These are phyloP conservation scores for Tupaia tana DNA, from an alignment of 2,113 vertebrate genomes.

Conservation along the genomic window DNA sequence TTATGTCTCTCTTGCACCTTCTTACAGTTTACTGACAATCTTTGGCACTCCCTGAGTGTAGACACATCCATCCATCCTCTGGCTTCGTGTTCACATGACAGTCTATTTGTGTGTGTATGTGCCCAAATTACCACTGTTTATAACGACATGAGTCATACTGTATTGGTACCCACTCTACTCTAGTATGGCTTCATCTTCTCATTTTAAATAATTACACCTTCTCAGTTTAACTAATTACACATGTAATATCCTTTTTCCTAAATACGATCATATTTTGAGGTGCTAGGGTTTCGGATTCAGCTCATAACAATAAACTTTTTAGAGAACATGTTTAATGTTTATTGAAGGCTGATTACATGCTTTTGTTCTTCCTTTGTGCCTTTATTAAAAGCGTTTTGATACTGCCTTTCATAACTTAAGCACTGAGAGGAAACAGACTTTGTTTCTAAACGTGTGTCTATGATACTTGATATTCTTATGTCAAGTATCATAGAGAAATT, in stretches of 20 bases:
- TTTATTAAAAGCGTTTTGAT: not conserved
- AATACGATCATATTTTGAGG: not conserved
- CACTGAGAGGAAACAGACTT: not conserved
- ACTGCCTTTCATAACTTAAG: not conserved
- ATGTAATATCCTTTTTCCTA: not conserved
- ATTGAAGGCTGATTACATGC: not conserved
- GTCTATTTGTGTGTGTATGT: not conserved
- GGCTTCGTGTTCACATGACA: not conserved
- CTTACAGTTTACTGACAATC: not conserved
- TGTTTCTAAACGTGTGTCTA: constrained; percentile 18
- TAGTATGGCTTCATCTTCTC: not conserved
- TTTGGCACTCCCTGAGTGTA: not conserved
- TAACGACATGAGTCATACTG: not conserved
- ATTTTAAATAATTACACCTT: too few species aligned
- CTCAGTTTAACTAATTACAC: not conserved
- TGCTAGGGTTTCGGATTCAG: not conserved
- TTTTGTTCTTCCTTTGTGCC: not conserved
- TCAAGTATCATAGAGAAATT: not conserved
- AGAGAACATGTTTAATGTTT: not conserved
- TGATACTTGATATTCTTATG: not conserved
- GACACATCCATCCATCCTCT: not conserved
- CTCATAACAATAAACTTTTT: not conserved
- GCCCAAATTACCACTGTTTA: not conserved
- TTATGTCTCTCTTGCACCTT: not conserved
- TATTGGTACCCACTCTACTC: not conserved